Conservation (phyloP, 1,140 invertebrate genomes). For the Myzus persicae region DNA sequence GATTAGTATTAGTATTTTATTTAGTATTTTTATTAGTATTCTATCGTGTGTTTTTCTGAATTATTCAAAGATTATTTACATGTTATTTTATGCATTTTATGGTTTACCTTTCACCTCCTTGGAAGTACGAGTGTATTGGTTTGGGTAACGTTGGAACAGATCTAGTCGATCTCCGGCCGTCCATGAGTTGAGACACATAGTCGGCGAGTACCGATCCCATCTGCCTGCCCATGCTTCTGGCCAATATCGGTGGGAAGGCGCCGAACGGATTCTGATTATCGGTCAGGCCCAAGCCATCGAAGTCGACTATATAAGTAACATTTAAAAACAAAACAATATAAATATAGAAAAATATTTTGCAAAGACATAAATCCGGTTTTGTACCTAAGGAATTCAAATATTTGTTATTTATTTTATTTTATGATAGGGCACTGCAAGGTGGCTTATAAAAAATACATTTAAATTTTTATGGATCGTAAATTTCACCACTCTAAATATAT, state of each 20-base stretch:
- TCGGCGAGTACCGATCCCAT: conserved; percentile 75
- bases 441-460: not conserved
- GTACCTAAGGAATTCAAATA: not conserved
- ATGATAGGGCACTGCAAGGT: not conserved
- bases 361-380: not conserved
- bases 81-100: not conserved
- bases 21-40: not conserved
- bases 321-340: not conserved
- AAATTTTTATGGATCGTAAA: conserved; percentile 7
- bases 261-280: conserved; percentile 87
- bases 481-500: not conserved
- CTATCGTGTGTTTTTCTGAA: not conserved
- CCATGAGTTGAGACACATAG: conserved; percentile 76
- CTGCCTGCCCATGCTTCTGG: conserved; percentile 73
- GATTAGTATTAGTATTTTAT: not conserved
- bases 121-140: conserved; percentile 66
- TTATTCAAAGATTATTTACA: not conserved
- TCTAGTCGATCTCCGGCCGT: conserved; percentile 69
- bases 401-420: not conserved
- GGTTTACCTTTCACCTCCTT: conserved; percentile 76
- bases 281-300: conserved; percentile 81
- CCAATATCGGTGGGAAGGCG: conserved; percentile 75
- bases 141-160: conserved; percentile 62
- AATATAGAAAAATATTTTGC: not conserved
- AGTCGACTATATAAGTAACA: conserved; percentile 72